Conservation (phyloP, 2,797 vertebrate species). For the Hirundo rustica region DNA sequence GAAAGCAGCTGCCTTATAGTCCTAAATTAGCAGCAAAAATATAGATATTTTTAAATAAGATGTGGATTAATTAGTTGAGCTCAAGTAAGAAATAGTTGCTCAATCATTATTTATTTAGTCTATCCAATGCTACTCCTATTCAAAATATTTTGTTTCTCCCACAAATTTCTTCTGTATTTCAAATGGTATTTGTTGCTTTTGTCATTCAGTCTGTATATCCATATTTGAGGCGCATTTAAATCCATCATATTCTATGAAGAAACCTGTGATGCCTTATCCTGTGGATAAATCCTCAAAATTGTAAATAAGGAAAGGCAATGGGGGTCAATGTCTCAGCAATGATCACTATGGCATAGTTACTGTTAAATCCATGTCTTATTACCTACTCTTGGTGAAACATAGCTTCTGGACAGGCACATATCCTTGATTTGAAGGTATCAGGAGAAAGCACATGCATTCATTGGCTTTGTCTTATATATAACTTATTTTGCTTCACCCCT, state of each 20-base stretch:
- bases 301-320: neutral
- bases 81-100: neutral
- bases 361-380: neutral
- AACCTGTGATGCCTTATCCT: neutral
- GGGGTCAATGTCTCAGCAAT: neutral
- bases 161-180: neutral
- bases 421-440: neutral
- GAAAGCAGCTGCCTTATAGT: neutral
- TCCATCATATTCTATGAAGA: neutral
- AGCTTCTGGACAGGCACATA: neutral
- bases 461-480: neutral
- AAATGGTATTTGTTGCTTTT: neutral
- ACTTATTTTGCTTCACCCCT: neutral
- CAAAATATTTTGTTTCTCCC: neutral
- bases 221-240: neutral
- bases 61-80: neutral
- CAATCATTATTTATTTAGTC: neutral
- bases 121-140: neutral
- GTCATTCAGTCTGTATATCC: neutral
- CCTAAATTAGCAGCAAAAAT: neutral
- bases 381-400: neutral
- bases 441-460: neutral
- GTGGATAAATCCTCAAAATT: neutral
- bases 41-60: neutral
- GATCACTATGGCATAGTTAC: neutral